Percentiles rank a stretch among this genome's conserved stretches.
Conservation (phyloP, 1,140 invertebrate species). For the Ectropis grisescens region DNA sequence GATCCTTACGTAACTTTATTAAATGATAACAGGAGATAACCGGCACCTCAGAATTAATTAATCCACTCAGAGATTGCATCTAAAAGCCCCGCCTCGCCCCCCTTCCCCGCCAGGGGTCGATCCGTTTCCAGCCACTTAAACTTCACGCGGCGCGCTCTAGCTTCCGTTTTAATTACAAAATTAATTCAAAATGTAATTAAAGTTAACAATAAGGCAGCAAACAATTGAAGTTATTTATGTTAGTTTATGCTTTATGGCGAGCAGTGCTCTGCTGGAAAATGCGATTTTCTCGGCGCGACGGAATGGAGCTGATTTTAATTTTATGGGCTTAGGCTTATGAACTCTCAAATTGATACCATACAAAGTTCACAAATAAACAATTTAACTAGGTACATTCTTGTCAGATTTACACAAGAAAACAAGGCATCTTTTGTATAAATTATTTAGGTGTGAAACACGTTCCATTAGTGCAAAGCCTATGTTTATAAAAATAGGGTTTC, state of each 20-base stretch:
- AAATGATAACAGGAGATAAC: slow-evolving; percentile 67
- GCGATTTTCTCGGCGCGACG: slow-evolving; percentile 37
- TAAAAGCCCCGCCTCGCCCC: slow-evolving; percentile 46
- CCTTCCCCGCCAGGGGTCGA: slow-evolving; percentile 56
- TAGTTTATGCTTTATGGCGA: slow-evolving; percentile 62
- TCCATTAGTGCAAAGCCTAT: too few species aligned
- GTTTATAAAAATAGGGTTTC: too few species aligned
- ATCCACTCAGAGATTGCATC: slow-evolving; percentile 69
- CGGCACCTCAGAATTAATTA: slow-evolving; percentile 69
- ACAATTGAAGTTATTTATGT: slow-evolving; percentile 70
- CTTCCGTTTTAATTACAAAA: slow-evolving; percentile 71
- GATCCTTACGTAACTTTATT: slow-evolving; percentile 54
- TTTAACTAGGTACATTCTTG: slow-evolving; percentile 69
- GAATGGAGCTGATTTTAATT: slow-evolving; percentile 68
- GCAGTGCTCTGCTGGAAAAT: slow-evolving; percentile 21
- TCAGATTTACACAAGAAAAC: slow-evolving; percentile 61
- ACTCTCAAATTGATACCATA: slow-evolving; percentile 71
- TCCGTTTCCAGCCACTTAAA: slow-evolving; percentile 69
- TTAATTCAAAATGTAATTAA: slow-evolving; percentile 71
- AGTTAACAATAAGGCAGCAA: slow-evolving; percentile 69
- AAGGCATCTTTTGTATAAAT: too few species aligned
- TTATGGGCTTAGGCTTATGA: too few species aligned
- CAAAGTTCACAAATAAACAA: slow-evolving; percentile 69
- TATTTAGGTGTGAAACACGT: too few species aligned
- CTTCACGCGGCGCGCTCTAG: slow-evolving; percentile 65